These are phyloP conservation scores for Antechinus stuartii DNA, from an alignment of 2,113 vertebrate genomes.

Conservation along the genomic window DNA sequence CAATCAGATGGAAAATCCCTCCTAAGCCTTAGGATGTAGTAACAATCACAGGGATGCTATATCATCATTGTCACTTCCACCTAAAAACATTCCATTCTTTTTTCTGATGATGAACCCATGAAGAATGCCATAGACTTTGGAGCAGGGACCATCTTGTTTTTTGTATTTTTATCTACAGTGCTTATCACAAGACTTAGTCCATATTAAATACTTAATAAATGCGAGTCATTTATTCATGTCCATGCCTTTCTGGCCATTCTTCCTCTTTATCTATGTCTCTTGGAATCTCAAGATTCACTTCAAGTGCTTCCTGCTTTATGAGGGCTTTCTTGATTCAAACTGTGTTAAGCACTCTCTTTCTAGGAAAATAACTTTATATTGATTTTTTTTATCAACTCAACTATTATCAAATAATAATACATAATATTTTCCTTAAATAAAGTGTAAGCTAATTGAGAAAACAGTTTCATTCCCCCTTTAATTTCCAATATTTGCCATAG, in stretches of 20 bases:
- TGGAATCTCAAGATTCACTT: neutral
- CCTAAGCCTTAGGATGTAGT: neutral
- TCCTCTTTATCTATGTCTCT: neutral
- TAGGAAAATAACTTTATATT: neutral
- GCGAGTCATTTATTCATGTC: neutral
- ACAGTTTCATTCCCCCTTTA: neutral
- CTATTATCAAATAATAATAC: neutral
- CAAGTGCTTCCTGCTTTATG: neutral
- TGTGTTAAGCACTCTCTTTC: neutral
- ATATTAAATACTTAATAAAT: neutral
- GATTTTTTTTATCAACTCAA: neutral
- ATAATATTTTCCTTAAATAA: neutral
- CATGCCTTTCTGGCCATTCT: neutral
- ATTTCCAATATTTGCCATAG: neutral
- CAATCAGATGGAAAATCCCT: neutral
- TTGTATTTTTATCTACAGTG: neutral
- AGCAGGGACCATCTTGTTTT: neutral
- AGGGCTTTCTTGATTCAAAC: neutral
- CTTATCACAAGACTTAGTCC: neutral
- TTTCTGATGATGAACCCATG: neutral
- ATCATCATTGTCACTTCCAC: neutral
- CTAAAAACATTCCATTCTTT: neutral
- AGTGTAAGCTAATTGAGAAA: neutral
- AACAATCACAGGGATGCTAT: neutral
- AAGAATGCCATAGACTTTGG: neutral